A percentile compares a stretch with the other conserved stretches of the same genome.
Conservation (phyloP, 2,113 vertebrate genomes). For the Brachyhypopomus gauderio region DNA sequence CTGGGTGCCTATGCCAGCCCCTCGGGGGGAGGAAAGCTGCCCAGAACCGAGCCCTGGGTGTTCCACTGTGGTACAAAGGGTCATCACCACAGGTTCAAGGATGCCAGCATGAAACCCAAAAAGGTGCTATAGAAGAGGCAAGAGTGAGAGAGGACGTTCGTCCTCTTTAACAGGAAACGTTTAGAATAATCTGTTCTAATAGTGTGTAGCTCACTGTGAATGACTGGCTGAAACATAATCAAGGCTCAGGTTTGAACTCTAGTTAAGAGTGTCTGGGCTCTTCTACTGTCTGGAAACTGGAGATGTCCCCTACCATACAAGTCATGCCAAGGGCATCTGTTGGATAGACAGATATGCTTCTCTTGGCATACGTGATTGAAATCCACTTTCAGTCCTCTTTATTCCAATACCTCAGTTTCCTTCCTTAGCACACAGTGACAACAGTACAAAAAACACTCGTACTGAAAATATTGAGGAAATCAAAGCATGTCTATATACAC, state of each 20-base stretch:
- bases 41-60: neutral
- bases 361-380: neutral
- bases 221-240: neutral
- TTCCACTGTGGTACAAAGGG: neutral
- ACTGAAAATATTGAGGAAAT: neutral
- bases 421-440: neutral
- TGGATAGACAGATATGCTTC: conserved; percentile 4
- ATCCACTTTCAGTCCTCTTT: neutral
- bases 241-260: neutral
- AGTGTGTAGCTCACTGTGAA: neutral
- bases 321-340: neutral
- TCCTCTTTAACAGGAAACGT: neutral
- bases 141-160: neutral
- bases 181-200: neutral
- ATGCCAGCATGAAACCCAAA: neutral
- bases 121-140: neutral
- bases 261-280: neutral
- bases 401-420: neutral
- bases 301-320: neutral
- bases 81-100: neutral
- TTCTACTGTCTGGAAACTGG: neutral
- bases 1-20: neutral
- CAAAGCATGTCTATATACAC: neutral
- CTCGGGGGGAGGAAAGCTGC: neutral
- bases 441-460: too few species aligned